These are phyloP conservation scores for Gastrophryne carolinensis DNA, from an alignment of 2,797 vertebrate species.

Conservation along the genomic window DNA sequence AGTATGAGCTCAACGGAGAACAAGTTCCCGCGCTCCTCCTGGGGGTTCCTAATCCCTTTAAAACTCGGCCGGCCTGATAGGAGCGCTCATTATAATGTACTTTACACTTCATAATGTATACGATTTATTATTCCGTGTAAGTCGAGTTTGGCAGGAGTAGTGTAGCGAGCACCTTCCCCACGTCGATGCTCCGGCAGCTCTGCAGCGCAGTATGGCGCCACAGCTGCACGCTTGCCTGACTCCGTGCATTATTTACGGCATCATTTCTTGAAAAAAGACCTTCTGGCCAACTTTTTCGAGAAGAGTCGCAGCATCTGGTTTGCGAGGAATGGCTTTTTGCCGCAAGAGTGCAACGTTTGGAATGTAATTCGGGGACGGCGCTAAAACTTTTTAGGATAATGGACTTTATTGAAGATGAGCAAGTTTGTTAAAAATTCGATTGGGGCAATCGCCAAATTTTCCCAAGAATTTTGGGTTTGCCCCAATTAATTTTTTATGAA, in stretches of 20 bases:
- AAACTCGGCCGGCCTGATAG: slow-evolving; percentile 20
- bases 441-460: too few relatives aligned
- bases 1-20: slow-evolving; percentile 16
- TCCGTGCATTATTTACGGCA: slow-evolving; percentile 29
- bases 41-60: slow-evolving; percentile 39
- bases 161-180: slow-evolving; percentile 8
- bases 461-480: too few relatives aligned
- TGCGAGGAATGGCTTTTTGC: too few relatives aligned
- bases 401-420: too few relatives aligned
- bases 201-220: slow-evolving; percentile 5
- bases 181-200: neutral
- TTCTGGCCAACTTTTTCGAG: neutral
- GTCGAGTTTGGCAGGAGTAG: slow-evolving; percentile 26
- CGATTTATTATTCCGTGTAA: slow-evolving; percentile 35
- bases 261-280: neutral
- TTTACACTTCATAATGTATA: slow-evolving; percentile 34
- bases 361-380: too few relatives aligned
- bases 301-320: neutral
- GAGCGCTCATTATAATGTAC: slow-evolving; percentile 37
- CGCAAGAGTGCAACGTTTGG: too few relatives aligned
- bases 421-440: too few relatives aligned
- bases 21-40: slow-evolving; percentile 12
- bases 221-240: neutral
- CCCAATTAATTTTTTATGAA: too few relatives aligned
- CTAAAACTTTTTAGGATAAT: too few relatives aligned